Conservation (phyloP, 2,888 invertebrate species). For the Zaprionus obscuricornis region DNA sequence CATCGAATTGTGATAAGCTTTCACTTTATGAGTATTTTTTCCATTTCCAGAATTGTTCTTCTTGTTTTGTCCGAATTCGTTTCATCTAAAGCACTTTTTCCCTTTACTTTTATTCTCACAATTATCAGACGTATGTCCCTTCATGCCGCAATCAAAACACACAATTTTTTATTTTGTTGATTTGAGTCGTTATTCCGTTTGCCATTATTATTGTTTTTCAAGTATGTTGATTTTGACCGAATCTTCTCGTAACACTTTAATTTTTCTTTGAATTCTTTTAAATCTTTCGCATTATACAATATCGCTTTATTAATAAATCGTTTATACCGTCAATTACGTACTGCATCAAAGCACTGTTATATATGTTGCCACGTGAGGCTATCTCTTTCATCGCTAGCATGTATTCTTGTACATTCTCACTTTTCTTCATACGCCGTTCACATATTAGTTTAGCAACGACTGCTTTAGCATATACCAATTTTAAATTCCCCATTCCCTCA, state of each 20-base stretch:
- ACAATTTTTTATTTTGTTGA: background rate
- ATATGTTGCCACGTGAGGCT: background rate
- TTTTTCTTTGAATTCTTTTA: constrained; percentile 7
- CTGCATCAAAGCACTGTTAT: background rate
- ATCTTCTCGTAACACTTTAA: constrained; percentile 6
- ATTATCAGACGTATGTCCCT: background rate
- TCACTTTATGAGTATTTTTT: too few relatives aligned
- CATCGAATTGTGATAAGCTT: too few relatives aligned
- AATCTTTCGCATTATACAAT: background rate
- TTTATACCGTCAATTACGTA: constrained; percentile 7
- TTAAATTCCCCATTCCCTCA: background rate
- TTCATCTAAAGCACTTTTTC: too few relatives aligned
- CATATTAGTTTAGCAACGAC: too few relatives aligned
- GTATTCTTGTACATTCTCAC: background rate
- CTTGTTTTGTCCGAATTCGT: too few relatives aligned
- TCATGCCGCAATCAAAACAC: constrained; percentile 2
- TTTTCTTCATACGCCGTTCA: too few relatives aligned
- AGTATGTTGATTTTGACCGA: background rate
- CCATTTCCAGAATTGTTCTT: too few relatives aligned
- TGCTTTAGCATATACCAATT: background rate
- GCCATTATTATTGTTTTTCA: background rate
- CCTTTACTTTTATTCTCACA: constrained; percentile 2
- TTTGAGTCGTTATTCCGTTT: background rate
- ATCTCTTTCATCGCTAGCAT: constrained; percentile 1
- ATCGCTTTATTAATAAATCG: background rate